Evolutionary conservation across 1,140 invertebrate species (phyloP).

Genomic region (Caenorhabditis brenneri): DNA sequence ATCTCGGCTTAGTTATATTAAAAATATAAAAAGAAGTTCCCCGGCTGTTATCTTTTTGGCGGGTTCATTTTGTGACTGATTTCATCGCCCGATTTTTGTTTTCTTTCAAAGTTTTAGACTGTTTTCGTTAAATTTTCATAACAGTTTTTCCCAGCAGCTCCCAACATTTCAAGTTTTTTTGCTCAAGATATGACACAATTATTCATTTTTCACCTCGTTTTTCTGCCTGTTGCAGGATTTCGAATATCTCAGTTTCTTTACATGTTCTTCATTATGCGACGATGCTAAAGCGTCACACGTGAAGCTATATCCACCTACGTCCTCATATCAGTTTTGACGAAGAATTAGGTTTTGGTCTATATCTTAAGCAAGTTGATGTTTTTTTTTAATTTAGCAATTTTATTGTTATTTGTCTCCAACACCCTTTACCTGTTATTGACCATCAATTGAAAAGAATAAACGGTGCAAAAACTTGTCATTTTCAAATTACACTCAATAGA

Average conservation of each 20-base stretch:
- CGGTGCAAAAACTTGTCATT: neutral
- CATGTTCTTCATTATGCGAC: no score
- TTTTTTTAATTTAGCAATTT: no score
- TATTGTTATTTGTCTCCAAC: neutral
- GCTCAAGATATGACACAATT: neutral
- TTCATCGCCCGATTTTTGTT: conserved; percentile 10
- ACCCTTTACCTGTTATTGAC: neutral
- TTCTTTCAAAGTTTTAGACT: neutral
- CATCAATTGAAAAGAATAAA: neutral
- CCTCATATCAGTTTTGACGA: neutral
- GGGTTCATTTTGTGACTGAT: neutral
- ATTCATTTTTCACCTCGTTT: neutral
- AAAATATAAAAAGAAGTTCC: neutral
- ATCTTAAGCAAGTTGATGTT: neutral
- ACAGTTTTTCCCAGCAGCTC: neutral
- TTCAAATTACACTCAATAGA: neutral
- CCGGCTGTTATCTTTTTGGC: no score
- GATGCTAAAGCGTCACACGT: neutral
- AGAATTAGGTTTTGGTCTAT: neutral
- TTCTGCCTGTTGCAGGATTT: no score
- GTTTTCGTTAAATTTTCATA: neutral
- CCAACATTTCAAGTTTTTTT: conserved; percentile 33
- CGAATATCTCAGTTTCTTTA: no score
- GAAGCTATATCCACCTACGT: neutral
- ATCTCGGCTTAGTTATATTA: conserved; percentile 17